phyloP scores from a whole-genome alignment of 2,888 invertebrate genomes.

The Ectemnius continuus region DNA sequence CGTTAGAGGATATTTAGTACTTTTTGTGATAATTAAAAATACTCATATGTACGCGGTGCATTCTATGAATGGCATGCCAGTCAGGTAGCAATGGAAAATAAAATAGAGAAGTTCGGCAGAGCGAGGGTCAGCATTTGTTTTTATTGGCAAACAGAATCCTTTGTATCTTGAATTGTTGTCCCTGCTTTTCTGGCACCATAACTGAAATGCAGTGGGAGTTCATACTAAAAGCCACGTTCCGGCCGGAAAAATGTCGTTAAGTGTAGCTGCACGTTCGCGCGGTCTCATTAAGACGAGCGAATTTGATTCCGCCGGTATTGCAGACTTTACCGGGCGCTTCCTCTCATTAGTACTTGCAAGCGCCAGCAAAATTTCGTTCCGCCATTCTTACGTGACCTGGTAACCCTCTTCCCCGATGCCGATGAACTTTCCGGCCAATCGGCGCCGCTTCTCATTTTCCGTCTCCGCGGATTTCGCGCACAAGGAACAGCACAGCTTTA shows the following conservation, averaged over 20 bases:
- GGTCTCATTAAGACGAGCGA: constrained; percentile 54
- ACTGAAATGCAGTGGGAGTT: background rate
- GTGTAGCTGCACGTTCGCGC: constrained; percentile 38
- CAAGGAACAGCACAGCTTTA: too few species aligned
- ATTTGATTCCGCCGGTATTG: constrained; percentile 51
- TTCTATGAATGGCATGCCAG: too few species aligned
- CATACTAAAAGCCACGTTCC: too few species aligned
- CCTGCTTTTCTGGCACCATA: constrained; percentile 29
- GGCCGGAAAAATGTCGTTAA: constrained; percentile 33
- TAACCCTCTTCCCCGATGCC: background rate
- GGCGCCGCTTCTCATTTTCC: background rate
- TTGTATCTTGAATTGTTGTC: constrained; percentile 29
- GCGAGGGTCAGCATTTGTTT: too few species aligned
- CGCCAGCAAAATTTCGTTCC: constrained; percentile 37
- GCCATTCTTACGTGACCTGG: constrained; percentile 38
- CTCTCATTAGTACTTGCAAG: constrained; percentile 55
- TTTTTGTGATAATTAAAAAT: too few species aligned
- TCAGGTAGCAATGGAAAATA: too few species aligned
- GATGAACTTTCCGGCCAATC: background rate
- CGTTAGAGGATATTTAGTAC: too few species aligned
- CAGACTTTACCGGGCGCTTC: constrained; percentile 48
- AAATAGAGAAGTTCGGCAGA: too few species aligned
- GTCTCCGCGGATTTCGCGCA: background rate
- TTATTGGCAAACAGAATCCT: too few species aligned
- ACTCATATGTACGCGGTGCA: too few species aligned